Conservation (phyloP, 2,113 vertebrate genomes). For the Myiagra hebetior region DNA sequence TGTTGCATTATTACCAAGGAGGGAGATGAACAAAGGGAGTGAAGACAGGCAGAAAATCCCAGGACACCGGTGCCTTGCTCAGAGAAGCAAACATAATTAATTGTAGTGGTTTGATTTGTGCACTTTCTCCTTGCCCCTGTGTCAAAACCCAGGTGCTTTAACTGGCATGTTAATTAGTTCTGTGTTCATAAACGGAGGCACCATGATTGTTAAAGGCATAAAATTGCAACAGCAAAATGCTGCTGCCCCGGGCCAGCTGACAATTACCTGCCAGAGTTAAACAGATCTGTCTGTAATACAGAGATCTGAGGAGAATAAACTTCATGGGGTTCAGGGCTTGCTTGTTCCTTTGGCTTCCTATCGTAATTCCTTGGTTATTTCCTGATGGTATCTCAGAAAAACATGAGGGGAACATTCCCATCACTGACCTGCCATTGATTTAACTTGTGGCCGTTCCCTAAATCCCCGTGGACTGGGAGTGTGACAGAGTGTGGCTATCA, state of each 20-base stretch:
- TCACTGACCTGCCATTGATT: neutral
- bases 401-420: neutral
- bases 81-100: constrained; percentile 41
- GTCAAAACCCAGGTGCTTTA: constrained; percentile 50
- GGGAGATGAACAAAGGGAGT: constrained; percentile 7
- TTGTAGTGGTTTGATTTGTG: constrained; percentile 57
- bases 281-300: neutral
- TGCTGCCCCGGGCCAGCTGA: neutral
- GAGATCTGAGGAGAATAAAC: neutral
- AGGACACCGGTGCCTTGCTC: neutral
- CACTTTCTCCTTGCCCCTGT: constrained; percentile 3
- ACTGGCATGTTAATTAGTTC: constrained; percentile 48
- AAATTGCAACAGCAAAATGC: neutral
- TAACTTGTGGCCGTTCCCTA: neutral
- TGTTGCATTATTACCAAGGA: neutral
- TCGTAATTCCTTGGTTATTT: neutral
- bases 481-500: neutral
- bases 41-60: constrained; percentile 20
- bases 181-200: neutral
- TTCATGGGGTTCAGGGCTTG: neutral
- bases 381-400: neutral
- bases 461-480: neutral
- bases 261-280: neutral
- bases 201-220: neutral
- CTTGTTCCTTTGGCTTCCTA: neutral